Evolutionary conservation across 2,888 invertebrate genomes (phyloP), one percentile per base, ranked within the genome.

Genomic region (Melanchra persicariae): DNA sequence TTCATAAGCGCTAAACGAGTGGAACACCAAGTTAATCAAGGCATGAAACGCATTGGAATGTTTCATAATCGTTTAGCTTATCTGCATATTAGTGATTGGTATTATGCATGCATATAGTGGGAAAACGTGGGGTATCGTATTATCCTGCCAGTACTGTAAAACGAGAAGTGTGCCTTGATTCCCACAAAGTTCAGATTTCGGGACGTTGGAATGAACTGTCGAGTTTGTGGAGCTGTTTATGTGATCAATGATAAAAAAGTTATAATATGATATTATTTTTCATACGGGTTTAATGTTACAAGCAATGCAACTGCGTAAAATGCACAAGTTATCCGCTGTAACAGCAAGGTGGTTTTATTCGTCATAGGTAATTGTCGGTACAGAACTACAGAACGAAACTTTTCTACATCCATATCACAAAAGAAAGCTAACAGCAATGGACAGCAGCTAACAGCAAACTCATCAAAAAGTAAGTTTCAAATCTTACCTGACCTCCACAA

Each of bases 1-100:
- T 47, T 63, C 26, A 47, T 65, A 37, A 81, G 17, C 30, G 3
- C 59, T 47, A 65, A 78, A 57, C 65, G n/a, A 63, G 26, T 71
- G 78, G 45, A 78, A 78, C 72, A 22, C 3, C 12, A 43, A 66
- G 54, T 54, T 45, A 71, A 82, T 71, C 65, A 78, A 78, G 73
- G 24, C 82, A 26, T 71, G 37, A 60, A 81, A 78, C 72, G 22
- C 47, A 34, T 47, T 51, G 55, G 58, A 70, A 70, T 78, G 34
- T 51, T 78, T 63, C 24, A 78, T 63, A 63, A 63, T 55, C 62
- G 54, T 66, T 71, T 78, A 62, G 30, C 77, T 70, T 77, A 65
- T 59, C 52, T 45, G 22, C 19, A 9, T 19, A 47, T 40, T 76
- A 49, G 34, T 15, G 57, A 51, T 22, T 17, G 19, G n/a, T 19